These are phyloP conservation scores for Paradoxurus hermaphroditus DNA, from an alignment of 2,113 vertebrate species.

Conservation along the genomic window DNA sequence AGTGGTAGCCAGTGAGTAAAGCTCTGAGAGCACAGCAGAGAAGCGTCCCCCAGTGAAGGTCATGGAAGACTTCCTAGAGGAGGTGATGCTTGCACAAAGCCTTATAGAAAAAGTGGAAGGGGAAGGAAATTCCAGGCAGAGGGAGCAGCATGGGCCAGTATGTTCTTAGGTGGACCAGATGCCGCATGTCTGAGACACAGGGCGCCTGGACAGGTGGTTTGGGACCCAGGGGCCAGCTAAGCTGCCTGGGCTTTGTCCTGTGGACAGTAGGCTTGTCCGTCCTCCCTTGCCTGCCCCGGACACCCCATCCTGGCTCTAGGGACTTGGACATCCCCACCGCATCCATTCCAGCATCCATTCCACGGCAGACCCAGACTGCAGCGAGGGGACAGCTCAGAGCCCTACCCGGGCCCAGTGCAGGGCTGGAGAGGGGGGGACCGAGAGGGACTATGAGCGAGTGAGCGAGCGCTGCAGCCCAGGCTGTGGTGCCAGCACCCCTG, in stretches of 20 bases:
- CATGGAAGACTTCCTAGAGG: background rate
- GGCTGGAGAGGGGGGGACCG: background rate
- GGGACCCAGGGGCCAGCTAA: background rate
- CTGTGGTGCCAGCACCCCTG: background rate
- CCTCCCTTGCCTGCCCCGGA: background rate
- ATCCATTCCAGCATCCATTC: too few relatives aligned
- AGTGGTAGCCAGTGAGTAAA: background rate
- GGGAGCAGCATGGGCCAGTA: background rate
- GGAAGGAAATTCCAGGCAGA: background rate
- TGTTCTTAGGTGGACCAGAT: background rate
- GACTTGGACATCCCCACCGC: background rate
- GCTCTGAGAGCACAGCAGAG: background rate
- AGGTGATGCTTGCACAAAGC: background rate
- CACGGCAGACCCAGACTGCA: background rate
- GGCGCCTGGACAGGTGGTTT: background rate
- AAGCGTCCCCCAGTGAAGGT: background rate
- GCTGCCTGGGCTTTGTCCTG: background rate
- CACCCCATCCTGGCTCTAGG: background rate
- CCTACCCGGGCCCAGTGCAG: background rate
- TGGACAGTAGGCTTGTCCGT: background rate
- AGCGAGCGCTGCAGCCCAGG: background rate
- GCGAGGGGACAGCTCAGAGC: background rate
- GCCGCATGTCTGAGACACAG: background rate
- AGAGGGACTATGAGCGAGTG: background rate
- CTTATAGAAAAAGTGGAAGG: background rate